phyloP scores from a whole-genome alignment of 2,888 invertebrate genomes.

The Bibio marci region DNA sequence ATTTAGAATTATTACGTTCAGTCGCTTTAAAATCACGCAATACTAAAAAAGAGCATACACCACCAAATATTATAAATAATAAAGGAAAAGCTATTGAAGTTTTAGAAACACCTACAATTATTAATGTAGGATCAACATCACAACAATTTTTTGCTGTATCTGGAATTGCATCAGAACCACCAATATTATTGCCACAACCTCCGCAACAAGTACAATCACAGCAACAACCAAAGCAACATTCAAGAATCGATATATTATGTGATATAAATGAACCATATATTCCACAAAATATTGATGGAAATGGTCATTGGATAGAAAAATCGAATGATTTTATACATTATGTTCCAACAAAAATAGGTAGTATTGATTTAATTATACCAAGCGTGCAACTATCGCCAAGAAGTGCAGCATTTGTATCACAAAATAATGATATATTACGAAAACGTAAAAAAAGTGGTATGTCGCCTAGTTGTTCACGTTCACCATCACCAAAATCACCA shows the following conservation, averaged over 20 bases:
- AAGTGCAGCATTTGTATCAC: slow-evolving; percentile 12
- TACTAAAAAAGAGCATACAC: slow-evolving; percentile 7
- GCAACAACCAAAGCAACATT: too few species aligned
- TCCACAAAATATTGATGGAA: slow-evolving; percentile 7
- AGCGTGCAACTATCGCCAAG: slow-evolving; percentile 12
- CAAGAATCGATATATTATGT: too few species aligned
- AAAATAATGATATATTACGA: slow-evolving; percentile 11
- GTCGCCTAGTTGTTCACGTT: slow-evolving; percentile 5
- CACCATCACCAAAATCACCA: slow-evolving; percentile 7
- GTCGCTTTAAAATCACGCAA: slow-evolving; percentile 12
- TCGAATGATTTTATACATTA: slow-evolving; percentile 6
- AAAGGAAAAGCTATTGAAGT: neutral
- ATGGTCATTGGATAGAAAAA: neutral
- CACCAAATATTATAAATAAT: neutral
- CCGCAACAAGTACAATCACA: neutral
- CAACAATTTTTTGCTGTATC: too few species aligned
- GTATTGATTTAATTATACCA: neutral
- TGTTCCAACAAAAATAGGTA: slow-evolving; percentile 3
- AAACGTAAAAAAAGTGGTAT: slow-evolving; percentile 10
- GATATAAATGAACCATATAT: slow-evolving; percentile 10
- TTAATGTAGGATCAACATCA: too few species aligned
- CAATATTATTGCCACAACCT: too few species aligned
- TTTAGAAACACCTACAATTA: neutral
- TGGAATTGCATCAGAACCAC: too few species aligned
- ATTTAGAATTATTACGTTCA: slow-evolving; percentile 12